These are phyloP conservation scores for Tragelaphus buxtoni DNA, from an alignment of 2,113 vertebrate species.

Conservation along the genomic window DNA sequence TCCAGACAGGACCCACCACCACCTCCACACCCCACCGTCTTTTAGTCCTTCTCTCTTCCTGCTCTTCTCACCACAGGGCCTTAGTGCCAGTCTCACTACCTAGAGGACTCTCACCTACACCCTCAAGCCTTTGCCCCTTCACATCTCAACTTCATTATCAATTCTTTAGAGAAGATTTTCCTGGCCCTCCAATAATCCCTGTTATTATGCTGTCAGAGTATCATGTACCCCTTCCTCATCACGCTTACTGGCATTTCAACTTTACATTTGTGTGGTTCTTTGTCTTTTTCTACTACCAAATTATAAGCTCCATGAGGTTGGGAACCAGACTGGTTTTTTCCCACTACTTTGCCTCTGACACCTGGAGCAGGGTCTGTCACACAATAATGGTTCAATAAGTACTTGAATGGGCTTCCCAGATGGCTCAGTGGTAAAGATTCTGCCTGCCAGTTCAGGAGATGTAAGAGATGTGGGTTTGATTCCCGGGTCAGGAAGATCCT, in stretches of 20 bases:
- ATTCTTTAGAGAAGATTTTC: not conserved
- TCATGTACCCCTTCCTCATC: not conserved
- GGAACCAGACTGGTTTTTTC: not conserved
- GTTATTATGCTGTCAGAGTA: not conserved
- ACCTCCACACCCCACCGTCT: not conserved
- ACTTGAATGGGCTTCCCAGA: not conserved
- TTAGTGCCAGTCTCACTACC: not conserved
- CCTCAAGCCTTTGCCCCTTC: not conserved
- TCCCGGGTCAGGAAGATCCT: not conserved
- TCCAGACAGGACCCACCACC: not conserved
- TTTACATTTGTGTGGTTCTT: not conserved
- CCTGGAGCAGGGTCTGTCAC: not conserved
- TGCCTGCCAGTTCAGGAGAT: not conserved
- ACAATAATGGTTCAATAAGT: not conserved
- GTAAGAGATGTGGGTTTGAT: not conserved
- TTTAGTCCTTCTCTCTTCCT: not conserved
- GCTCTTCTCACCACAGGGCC: not conserved
- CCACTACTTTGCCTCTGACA: not conserved
- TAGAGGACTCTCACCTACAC: not conserved
- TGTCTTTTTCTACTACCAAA: not conserved
- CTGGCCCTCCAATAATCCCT: not conserved
- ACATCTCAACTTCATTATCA: not conserved
- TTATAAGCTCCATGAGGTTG: not conserved
- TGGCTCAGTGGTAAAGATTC: not conserved
- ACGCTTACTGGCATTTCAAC: not conserved